These are phyloP conservation scores for Anagyrus pseudococci DNA, from an alignment of 2,888 invertebrate genomes.

Conservation along the genomic window DNA sequence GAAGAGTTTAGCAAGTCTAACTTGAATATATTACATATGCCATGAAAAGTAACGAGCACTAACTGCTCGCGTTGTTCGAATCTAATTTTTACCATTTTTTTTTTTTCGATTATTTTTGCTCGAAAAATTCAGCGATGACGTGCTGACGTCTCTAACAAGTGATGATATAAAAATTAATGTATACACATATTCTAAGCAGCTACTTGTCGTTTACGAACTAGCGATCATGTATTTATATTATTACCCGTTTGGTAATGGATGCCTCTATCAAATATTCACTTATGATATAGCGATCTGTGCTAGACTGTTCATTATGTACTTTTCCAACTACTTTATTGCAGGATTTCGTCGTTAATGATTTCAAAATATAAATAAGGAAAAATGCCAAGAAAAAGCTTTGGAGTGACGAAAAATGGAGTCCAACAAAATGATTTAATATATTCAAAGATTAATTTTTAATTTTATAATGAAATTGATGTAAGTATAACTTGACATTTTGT, in stretches of 20 bases:
- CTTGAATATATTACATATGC: constrained; percentile 34
- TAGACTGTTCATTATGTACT: constrained; percentile 49
- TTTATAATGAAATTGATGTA: too few relatives aligned
- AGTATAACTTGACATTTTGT: too few relatives aligned
- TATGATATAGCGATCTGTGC: constrained; percentile 55
- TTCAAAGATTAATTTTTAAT: too few relatives aligned
- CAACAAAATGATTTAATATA: too few relatives aligned
- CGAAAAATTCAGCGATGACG: constrained; percentile 19
- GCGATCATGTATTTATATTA: constrained; percentile 52
- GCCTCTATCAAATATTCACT: constrained; percentile 21
- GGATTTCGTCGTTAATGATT: constrained; percentile 40
- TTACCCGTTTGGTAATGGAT: constrained; percentile 53
- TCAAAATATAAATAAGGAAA: constrained; percentile 19
- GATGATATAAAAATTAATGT: constrained; percentile 57
- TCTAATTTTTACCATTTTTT: constrained; percentile 18
- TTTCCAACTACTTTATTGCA: constrained; percentile 50
- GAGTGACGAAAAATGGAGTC: constrained; percentile 23
- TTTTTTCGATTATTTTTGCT: constrained; percentile 2
- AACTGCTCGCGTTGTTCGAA: constrained; percentile 12
- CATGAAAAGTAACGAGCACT: constrained; percentile 19
- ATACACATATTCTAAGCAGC: constrained; percentile 49
- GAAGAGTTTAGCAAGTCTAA: constrained; percentile 28
- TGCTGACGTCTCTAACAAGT: constrained; percentile 50
- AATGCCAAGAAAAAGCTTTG: constrained; percentile 24
- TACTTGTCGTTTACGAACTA: constrained; percentile 55